Conservation (phyloP, 2,113 vertebrate species). For the Thalassoma bifasciatum region DNA sequence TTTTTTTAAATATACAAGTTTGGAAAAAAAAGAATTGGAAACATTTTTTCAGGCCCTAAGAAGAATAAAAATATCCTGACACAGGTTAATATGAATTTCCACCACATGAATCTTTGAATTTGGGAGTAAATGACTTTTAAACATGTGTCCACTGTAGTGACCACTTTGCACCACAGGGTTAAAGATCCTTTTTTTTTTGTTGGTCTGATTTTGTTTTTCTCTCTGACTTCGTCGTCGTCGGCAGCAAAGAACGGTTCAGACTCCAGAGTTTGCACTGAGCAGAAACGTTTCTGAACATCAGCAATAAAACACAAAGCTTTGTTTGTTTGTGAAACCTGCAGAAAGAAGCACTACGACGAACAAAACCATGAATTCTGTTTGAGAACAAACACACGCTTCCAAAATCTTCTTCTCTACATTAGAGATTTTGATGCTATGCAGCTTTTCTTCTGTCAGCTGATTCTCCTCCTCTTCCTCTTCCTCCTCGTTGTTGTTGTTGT, state of each 20-base stretch:
- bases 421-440: conserved; percentile 68
- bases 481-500: not conserved
- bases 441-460: conserved; percentile 37
- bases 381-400: not conserved
- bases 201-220: not conserved
- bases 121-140: too few relatives aligned
- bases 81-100: too few relatives aligned
- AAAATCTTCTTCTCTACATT: conserved; percentile 65
- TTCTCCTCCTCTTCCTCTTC: conserved; percentile 4
- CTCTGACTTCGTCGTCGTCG: conserved; percentile 8
- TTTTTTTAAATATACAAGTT: too few relatives aligned
- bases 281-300: not conserved
- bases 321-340: not conserved
- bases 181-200: too few relatives aligned
- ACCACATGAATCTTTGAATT: too few relatives aligned
- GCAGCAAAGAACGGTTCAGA: not conserved
- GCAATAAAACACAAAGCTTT: not conserved
- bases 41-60: too few relatives aligned
- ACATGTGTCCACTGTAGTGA: too few relatives aligned
- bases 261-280: not conserved
- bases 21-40: too few relatives aligned
- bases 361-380: not conserved
- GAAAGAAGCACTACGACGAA: not conserved
- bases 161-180: too few relatives aligned
- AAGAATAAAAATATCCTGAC: too few relatives aligned